A percentile compares a stretch with the other conserved stretches of the same genome.
phyloP scores from a whole-genome alignment of 1,140 invertebrate species.

The Trialeurodes vaporariorum region DNA sequence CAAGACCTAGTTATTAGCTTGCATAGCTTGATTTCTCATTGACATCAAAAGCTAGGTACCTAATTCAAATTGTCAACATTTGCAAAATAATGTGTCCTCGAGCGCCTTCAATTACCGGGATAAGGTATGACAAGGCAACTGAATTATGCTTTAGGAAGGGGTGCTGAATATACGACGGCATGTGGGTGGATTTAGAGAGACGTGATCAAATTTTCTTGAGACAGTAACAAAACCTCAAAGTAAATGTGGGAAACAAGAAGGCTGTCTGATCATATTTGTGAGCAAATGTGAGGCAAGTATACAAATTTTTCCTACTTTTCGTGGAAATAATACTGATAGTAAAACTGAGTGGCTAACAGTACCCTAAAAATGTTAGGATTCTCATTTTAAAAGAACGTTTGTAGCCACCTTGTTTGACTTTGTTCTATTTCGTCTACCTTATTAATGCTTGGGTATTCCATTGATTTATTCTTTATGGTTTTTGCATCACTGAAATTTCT shows the following conservation, averaged over 20 bases:
- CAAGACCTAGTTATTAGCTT: too few species aligned
- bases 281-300: too few species aligned
- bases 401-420: neutral
- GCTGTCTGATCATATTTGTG: too few species aligned
- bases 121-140: neutral
- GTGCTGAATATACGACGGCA: neutral
- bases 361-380: neutral
- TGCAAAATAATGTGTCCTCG: too few species aligned
- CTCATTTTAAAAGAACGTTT: neutral
- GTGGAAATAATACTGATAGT: neutral
- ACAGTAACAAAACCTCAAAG: too few species aligned
- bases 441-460: neutral
- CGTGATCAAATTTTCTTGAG: too few species aligned
- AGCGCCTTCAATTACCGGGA: too few species aligned
- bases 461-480: neutral
- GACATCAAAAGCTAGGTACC: too few species aligned
- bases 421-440: neutral
- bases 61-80: too few species aligned
- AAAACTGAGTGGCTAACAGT: neutral
- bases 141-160: neutral
- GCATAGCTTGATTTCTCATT: too few species aligned
- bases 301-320: neutral
- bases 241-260: too few species aligned
- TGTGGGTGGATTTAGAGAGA: too few species aligned
- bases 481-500: neutral